Base-by-base conservation (phyloP, 2,888 invertebrate genomes). In the Agrochola circellaris region DNA sequence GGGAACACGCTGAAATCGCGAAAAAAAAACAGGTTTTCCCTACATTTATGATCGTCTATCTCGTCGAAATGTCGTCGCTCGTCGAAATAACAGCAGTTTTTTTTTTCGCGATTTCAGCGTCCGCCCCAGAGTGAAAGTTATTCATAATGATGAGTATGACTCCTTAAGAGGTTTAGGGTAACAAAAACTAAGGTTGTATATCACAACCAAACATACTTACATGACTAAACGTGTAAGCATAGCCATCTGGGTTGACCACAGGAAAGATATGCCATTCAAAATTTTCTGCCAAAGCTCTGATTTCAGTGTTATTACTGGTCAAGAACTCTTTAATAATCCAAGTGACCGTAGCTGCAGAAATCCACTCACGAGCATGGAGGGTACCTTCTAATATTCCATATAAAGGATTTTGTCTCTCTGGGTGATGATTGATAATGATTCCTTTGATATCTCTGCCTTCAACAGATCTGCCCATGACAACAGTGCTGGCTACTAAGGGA, bases 211-310 rank as follows among this genome's bases (percentile, higher is more conserved):
- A 17, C 0, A 20, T 74, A 95, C 97, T 96, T 94, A 98, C 98
- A 79, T 91, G 93, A 11, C 96, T 97, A 88, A 98, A 98, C 0
- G 97, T 97, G 89, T 97, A 98, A 9, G 93, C 97, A 90, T 98
- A 98, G 38, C 98, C 98, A 94, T 98, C 98, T 20, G 98, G 98
- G 92, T 98, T 98, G 2, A 97, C 96, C 0, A 98, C 97, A 0
- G 98, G 98, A 84, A 98, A 97, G 64, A 98, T 96, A 89, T 98
- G 98, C 98, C 98, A 98, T 90, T 98, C 98, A 82, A 98, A 97
- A 83, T 95, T 97, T 81, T 98, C 97, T 1, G 98, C 97, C 81
- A 98, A 91, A 26, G 95, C 91, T 20, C 97, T 95, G 0, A 98
- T 94, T 67, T 93, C 93, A 0, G 96, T 88, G 83, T 98, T 96